Percentiles rank a stretch among this genome's conserved stretches.
Evolutionary conservation across 1,140 invertebrate genomes (phyloP).

Genomic region (Euwallacea similis): DNA sequence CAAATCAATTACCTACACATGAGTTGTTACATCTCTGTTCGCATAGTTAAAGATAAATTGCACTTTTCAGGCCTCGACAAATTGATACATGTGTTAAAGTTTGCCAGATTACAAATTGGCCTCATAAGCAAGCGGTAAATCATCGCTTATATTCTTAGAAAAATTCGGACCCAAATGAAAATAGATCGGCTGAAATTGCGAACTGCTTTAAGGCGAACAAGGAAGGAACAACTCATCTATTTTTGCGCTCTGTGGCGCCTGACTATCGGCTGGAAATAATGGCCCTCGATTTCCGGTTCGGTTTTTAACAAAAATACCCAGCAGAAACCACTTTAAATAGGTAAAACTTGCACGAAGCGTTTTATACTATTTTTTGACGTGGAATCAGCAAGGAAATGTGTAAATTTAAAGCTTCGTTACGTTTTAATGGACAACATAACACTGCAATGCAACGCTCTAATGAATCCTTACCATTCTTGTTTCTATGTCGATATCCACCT

Average conservation of each 20-base stretch:
- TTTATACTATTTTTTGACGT: not conserved
- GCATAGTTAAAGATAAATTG: no score
- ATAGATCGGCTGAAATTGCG: slow-evolving; percentile 7
- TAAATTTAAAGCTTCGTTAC: no score
- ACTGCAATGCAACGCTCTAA: not conserved
- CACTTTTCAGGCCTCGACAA: no score
- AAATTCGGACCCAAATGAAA: slow-evolving; percentile 12
- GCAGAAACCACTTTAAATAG: not conserved
- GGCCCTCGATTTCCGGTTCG: slow-evolving; percentile 16
- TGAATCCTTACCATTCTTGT: slow-evolving; percentile 75
- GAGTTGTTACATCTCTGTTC: no score
- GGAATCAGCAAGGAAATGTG: not conserved
- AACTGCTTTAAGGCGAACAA: slow-evolving; percentile 3
- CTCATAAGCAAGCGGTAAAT: slow-evolving; percentile 3
- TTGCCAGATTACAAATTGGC: not conserved
- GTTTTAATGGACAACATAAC: no score
- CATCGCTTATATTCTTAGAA: not conserved
- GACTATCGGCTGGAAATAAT: slow-evolving; percentile 25
- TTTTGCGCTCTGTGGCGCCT: slow-evolving; percentile 25
- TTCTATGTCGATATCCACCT: slow-evolving; percentile 82
- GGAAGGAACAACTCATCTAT: slow-evolving; percentile 19
- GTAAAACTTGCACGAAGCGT: no score
- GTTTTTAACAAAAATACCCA: slow-evolving; percentile 16
- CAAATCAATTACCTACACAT: no score
- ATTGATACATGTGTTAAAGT: no score